Evolutionary conservation across 2,797 vertebrate species (phyloP), one percentile per base, ranked within the genome.

Genomic region (Oophaga sylvatica): DNA sequence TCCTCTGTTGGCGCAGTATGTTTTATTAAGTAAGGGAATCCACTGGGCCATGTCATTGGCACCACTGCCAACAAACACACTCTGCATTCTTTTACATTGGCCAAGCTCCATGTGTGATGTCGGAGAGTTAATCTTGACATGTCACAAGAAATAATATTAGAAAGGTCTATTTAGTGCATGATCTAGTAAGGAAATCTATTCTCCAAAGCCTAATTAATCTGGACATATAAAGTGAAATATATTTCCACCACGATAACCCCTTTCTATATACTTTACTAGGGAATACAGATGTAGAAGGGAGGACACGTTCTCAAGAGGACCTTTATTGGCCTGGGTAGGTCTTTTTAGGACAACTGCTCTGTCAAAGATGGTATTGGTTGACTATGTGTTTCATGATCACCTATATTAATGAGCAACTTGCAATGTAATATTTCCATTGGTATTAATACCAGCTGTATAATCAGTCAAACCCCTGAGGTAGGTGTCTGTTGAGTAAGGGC

Each of bases 1-100:
- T 87, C 87, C 84, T n/a, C 22, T 16, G 67, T 84, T 88, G 67
- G 80, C 68, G 4, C 5, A 16, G 15, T 8, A 71, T 80, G 88
- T 91, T 90, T 90, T 85, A 87, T 83, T 89, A 89, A 91, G 80
- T 80, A 90, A n/a, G n/a, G 83, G 13, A 78, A 60, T 85, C 88
- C 77, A 75, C 3, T 31, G 88, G 84, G 67, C 78, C 0, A 1
- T 22, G 79, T 71, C n/a, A 67, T 11, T 83, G 80, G 87, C 65
- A 71, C 20, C 31, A 57, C 59, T 89, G 80, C 83, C 85, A 85
- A 41, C 26, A 87, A 77, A 81, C 62, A 89, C 81, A 90, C 48
- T 77, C 78, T 57, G 67, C 67, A 85, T 88, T 91, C 83, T 81
- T 41, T 26, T 80, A 78, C 81, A 1, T 11, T 59, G 87, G 77